Base-by-base conservation (phyloP, 2,113 vertebrate genomes). In the Petaurus breviceps region DNA sequence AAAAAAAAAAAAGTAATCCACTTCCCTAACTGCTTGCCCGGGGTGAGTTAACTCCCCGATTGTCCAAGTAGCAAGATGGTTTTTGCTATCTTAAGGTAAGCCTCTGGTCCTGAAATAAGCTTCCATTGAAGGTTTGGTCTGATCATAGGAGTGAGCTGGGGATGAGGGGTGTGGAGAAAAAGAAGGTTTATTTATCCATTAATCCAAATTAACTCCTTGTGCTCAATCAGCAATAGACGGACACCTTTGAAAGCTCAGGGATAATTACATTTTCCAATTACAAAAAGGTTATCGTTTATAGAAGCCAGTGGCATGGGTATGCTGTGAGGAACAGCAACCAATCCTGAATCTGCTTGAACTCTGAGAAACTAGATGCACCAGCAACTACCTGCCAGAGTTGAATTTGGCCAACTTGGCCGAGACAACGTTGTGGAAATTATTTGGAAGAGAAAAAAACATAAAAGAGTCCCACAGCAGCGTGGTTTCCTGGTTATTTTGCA, bases 191-290 rank as follows among this genome's bases (percentile, higher is more conserved):
- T 84, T 43, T 43, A 43, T 43, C 68, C n/a, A 84, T 84, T 84
- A 84, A 84, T 84, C 68, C 68, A 84, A 84, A 84, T 84, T 84
- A 84, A 84, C n/a, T 84, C 68, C n/a, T 84, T n/a, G 68, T 84
- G 37, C 68, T 84, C 68, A 84, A 84, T 84, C 68, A 84, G 68
- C 37, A 84, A 84, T 6, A 43, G n/a, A 43, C 1, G 5, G 37
- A 43, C n/a, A 84, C 16, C 19, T 84, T 84, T 84, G 68, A 43
- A 84, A 84, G 68, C 37, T 84, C 19, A 84, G n/a, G 37, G 68
- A 84, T 43, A 37, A 84, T 84, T 84, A 43, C 16, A 84, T 84
- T 84, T 84, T 84, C n/a, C n/a, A 43, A 22, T 84, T 84, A 84
- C 68, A 84, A 84, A 84, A 84, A 84, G 37, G 37, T 84, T 84